Percentiles rank a stretch among this genome's conserved stretches.
phyloP scores from a whole-genome alignment of 2,797 vertebrate genomes.

The Botia almorhae region DNA sequence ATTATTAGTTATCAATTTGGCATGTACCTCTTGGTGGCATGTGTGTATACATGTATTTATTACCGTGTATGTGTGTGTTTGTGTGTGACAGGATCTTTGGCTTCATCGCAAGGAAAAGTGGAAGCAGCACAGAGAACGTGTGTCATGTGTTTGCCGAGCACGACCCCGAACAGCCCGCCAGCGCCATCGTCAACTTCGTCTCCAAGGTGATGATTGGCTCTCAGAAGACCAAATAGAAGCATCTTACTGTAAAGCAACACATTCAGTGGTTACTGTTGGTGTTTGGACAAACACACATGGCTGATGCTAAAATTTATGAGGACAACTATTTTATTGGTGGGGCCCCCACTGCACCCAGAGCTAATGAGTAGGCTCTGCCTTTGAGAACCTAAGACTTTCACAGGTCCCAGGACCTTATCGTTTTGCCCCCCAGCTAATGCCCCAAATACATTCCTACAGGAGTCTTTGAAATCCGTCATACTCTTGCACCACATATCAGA shows the following conservation, averaged over 20 bases:
- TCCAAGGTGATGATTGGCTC: slow-evolving; percentile 98
- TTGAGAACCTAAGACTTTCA: neutral
- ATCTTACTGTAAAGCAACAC: neutral
- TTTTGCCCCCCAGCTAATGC: neutral
- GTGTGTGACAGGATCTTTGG: slow-evolving; percentile 87
- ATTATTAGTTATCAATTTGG: neutral
- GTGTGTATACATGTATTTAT: neutral
- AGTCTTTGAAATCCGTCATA: neutral
- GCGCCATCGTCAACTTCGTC: slow-evolving; percentile 97
- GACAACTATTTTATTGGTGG: neutral
- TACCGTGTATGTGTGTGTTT: neutral
- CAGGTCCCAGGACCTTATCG: neutral
- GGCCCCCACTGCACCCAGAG: neutral
- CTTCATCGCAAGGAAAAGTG: slow-evolving; percentile 92
- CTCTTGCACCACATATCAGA: neutral
- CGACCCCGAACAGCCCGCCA: slow-evolving; percentile 94
- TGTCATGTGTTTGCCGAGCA: slow-evolving; percentile 97
- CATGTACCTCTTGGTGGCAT: neutral
- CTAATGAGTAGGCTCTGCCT: neutral
- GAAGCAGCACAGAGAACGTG: slow-evolving; percentile 89
- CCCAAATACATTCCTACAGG: neutral
- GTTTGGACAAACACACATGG: neutral
- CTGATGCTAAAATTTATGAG: neutral
- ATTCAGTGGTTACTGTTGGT: neutral
- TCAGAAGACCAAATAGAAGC: slow-evolving; percentile 79